These are phyloP conservation scores for Petroica traversi DNA, from an alignment of 2,113 vertebrate genomes.

Conservation along the genomic window DNA sequence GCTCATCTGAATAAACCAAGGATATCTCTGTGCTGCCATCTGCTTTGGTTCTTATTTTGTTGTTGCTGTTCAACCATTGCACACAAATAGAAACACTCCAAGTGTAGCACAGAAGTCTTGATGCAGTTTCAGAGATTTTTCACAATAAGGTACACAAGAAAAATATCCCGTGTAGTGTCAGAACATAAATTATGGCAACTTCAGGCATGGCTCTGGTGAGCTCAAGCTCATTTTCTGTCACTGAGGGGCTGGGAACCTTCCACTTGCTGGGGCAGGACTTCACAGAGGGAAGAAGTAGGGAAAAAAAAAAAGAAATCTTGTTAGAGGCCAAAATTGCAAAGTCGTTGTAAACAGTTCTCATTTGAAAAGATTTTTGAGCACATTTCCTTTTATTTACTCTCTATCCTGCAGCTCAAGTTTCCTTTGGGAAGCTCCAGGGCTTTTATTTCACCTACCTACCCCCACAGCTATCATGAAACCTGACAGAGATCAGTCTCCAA, in stretches of 20 bases:
- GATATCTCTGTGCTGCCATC: constrained; percentile 26
- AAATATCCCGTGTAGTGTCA: background rate
- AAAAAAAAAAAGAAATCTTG: background rate
- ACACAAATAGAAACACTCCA: background rate
- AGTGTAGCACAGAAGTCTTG: background rate
- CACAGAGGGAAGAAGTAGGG: background rate
- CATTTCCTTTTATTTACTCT: background rate
- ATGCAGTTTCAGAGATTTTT: background rate
- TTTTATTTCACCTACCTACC: background rate
- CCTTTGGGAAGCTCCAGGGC: background rate
- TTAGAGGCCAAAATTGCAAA: background rate
- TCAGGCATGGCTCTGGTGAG: background rate
- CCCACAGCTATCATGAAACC: background rate
- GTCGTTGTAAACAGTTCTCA: background rate
- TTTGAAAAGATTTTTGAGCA: background rate
- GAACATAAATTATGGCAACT: background rate
- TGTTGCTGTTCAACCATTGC: background rate
- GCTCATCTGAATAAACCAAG: constrained; percentile 10
- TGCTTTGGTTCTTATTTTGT: constrained; percentile 18
- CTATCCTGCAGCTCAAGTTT: background rate
- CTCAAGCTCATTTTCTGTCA: background rate
- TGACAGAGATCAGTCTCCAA: background rate
- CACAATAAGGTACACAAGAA: background rate
- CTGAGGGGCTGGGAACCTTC: background rate
- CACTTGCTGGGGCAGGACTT: background rate